Evolutionary conservation across 2,113 vertebrate genomes (phyloP), one percentile per base, ranked within the genome.

Genomic region (Chionomys nivalis): DNA sequence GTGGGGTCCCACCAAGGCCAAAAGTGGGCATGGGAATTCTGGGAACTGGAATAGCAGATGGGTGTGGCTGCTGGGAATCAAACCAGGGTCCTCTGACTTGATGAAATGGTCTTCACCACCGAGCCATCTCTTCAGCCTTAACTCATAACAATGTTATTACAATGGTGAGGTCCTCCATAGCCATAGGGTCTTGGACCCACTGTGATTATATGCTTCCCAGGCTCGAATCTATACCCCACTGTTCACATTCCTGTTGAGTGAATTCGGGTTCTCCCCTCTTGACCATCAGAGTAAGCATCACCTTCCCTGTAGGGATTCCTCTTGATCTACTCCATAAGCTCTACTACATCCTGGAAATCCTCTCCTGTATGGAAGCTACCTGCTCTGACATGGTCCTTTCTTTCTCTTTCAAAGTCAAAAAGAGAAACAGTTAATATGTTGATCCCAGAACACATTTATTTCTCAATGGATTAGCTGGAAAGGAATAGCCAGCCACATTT

Each of bases 331-430:
- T 26, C 33, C 36, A 11, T n/a, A 73, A 4, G 23, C 47, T 73
- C 17, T 33, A 75, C 9, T 0, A 19, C 11, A 6, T 58, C 12
- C 17, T 31, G 28, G 39, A 85, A 58, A 28, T 82, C 58, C 63
- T 79, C 13, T 92, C 17, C 68, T 90, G 1, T 14, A 79, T 55
- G 78, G 31, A 91, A 78, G 52, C 4, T 42, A 21, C 3, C 12
- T 28, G 1, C 21, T 52, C 68, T 72, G 24, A 65, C 7, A 79
- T 23, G 16, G 81, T 52, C 42, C 33, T 31, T 90, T 70, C 26
- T 82, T 83, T 31, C 61, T 31, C 83, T 78, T 70, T 76, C 72
- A 83, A 93, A 94, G 81, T 70, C 4, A 42, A 72, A 96, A 52
- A 52, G 13, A 61, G 24, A 78, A 52, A n/a, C 77, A 52, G 19